Base-by-base conservation (phyloP, 2,113 vertebrate genomes). In the Sylvia atricapilla region DNA sequence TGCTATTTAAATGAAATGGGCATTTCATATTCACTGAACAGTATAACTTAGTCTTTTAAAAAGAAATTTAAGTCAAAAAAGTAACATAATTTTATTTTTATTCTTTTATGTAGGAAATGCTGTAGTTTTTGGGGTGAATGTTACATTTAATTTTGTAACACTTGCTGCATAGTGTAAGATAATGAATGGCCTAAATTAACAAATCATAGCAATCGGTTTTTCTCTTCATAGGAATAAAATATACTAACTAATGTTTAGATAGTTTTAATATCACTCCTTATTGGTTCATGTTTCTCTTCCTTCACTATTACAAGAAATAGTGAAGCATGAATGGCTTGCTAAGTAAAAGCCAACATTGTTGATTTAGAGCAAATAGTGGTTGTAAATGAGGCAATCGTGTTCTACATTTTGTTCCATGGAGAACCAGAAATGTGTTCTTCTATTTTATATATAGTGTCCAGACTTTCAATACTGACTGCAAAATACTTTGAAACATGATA, bases 1-100 rank as follows among this genome's bases (percentile, higher is more conserved):
- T 76, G n/a, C 52, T 90, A 2, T 56, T 47, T 77, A 84, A 66
- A 58, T 69, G 2, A 76, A 64, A 41, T 20, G 6, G 3, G 9
- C 12, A 3, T 73, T 20, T 4, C 0, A 0, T 72, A 19, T 79
- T 67, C 44, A 21, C 35, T 43, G 23, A 77, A n/a, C 0, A 1
- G 5, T 17, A 13, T 41, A 63, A 22, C 21, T 55, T 81, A n/a
- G 8, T 77, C 72, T 92, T 90, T 43, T 24, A 59, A 41, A 79
- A 59, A 19, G 3, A 59, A 55, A n/a, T 60, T 21, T 43, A 68
- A 82, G 5, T 82, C 9, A 85, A 41, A 9, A 11, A 83, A 73
- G 13, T 56, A 24, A 67, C 18, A 55, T 4, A 7, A 19, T 30
- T 53, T 77, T 23, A 43, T 27, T 10, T 62, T 73, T 58, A 33